Base-by-base conservation (phyloP, 2,888 invertebrate species). In the Unio delphinus region DNA sequence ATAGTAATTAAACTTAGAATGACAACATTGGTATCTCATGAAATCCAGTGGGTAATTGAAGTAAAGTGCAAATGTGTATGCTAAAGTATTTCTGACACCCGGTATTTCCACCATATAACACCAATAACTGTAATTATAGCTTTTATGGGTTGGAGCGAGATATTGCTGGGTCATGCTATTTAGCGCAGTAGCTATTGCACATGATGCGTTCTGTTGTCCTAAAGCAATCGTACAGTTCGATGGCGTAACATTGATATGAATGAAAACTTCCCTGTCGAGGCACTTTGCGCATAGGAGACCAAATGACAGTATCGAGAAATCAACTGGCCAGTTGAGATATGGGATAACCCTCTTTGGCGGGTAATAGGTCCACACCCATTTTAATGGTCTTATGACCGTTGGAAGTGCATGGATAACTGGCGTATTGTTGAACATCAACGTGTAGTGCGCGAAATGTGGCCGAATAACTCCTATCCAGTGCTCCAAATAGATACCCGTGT, bases 331-430 rank as follows among this genome's bases (percentile, higher is more conserved):
- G 23, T 68, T 69, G 4, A 75, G 61, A 28, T 75, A 75, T 3
- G 72, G 64, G 28, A 72, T 72, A 55, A 65, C 63, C n/a, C 64
- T 65, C 4, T 67, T 58, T 4, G 65, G 64, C 1, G 65, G 58
- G 64, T 65, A 65, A 56, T 68, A 75, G 11, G 74, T 75, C 74
- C 74, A 75, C 3, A 75, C 66, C 69, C 69, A 75, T 7, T 69
- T 17, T 18, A 60, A 61, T 23, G 74, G 72, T 17, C 45, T 23
- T n/a, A 75, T 72, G 8, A 58, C 65, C 15, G 15, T 45, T 15
- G 45, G 45, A 11, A 45, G 34, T 34, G 8, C 45, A 45, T 15
- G 2, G 8, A 45, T 45, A 15, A 1, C 11, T 11, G 45, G 15
- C 3, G 45, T 45, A 15, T 45, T 45, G 15, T 3, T 15, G 45